These are phyloP conservation scores for Folsomia manolachei DNA, from an alignment of 2,888 invertebrate genomes.

Conservation along the genomic window DNA sequence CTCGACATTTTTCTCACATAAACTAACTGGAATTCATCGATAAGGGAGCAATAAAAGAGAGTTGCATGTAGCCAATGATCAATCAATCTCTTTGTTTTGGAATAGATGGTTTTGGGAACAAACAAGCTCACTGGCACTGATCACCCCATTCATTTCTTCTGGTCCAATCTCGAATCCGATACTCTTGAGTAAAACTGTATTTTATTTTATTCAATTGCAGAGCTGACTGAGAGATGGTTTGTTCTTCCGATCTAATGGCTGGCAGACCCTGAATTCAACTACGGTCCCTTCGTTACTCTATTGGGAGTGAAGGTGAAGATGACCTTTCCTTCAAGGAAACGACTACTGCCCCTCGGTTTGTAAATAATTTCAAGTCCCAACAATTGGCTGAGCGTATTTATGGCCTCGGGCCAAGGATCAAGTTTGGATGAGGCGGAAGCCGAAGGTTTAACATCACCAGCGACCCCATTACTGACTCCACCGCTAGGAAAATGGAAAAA, in stretches of 20 bases:
- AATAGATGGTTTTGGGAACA: no score
- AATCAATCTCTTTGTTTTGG: background rate
- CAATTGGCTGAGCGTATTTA: slow-evolving; percentile 36
- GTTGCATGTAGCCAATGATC: background rate
- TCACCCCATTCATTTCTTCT: no score
- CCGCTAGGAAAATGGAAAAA: slow-evolving; percentile 24
- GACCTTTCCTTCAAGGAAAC: background rate
- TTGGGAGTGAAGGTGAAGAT: no score
- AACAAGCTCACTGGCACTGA: no score
- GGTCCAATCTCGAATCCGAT: no score
- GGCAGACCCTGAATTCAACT: background rate
- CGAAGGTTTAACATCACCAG: slow-evolving; percentile 28
- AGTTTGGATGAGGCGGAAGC: slow-evolving; percentile 29
- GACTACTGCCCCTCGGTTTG: background rate
- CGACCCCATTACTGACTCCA: slow-evolving; percentile 14
- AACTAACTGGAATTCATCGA: no score
- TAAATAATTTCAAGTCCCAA: background rate
- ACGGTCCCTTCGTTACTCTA: no score
- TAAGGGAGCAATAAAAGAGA: no score
- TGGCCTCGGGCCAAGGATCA: slow-evolving; percentile 43
- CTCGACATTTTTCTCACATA: background rate
- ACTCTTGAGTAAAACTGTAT: background rate
- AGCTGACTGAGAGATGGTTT: background rate
- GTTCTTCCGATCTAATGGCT: slow-evolving; percentile 5
- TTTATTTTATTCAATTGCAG: background rate